These are phyloP conservation scores for Harlomillsia oculata DNA, from an alignment of 1,140 invertebrate species.

Conservation along the genomic window DNA sequence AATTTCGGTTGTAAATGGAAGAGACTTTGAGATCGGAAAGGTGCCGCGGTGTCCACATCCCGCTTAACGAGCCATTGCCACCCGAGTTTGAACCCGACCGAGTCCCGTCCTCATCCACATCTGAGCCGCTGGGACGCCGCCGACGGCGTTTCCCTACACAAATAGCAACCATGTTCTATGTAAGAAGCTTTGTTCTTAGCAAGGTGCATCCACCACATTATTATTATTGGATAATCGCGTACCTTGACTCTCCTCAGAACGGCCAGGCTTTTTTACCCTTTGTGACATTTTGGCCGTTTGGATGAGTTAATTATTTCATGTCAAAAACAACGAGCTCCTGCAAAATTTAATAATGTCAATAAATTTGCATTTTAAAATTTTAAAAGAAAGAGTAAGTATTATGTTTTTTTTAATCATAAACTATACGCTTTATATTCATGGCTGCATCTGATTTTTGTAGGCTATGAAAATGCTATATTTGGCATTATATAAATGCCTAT, in stretches of 20 bases:
- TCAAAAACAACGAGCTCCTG: too few species aligned
- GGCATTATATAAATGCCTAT: too few species aligned
- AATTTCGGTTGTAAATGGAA: constrained; percentile 78
- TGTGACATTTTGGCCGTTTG: constrained; percentile 52
- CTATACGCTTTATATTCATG: too few species aligned
- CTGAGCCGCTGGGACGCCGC: constrained; percentile 47
- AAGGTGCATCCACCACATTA: not conserved
- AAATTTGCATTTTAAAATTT: too few species aligned
- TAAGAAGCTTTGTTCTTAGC: not conserved
- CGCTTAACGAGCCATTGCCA: constrained; percentile 53
- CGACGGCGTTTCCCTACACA: constrained; percentile 51
- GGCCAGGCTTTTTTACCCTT: constrained; percentile 50
- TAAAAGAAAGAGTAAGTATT: too few species aligned
- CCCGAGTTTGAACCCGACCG: constrained; percentile 37
- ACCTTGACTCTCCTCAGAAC: constrained; percentile 48
- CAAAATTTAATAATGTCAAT: too few species aligned
- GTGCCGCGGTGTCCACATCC: constrained; percentile 68
- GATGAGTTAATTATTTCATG: constrained; percentile 1
- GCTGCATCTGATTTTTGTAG: too few species aligned
- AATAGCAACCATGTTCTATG: not conserved
- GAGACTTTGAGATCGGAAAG: constrained; percentile 76
- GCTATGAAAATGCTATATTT: too few species aligned
- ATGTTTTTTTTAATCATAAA: too few species aligned
- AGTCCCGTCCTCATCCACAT: constrained; percentile 50
- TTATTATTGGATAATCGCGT: constrained; percentile 8